Conservation (phyloP, 2,888 invertebrate genomes). For the Nomada ferruginata region DNA sequence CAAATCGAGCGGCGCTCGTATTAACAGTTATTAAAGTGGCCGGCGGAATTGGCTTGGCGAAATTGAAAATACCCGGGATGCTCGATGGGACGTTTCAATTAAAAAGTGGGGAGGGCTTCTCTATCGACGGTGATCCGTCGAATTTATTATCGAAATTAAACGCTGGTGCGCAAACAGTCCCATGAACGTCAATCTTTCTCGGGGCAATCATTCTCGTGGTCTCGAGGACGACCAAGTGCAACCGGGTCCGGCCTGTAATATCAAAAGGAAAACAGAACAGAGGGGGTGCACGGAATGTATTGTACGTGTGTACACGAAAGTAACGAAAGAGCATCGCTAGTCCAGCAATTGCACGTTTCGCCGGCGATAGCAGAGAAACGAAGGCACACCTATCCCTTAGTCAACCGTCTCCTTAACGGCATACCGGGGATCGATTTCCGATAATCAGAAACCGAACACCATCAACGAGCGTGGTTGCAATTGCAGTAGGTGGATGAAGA, state of each 20-base stretch:
- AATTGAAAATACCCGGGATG: slow-evolving; percentile 41
- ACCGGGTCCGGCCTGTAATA: neutral
- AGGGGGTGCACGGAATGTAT: neutral
- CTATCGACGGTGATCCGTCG: neutral
- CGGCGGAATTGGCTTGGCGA: neutral
- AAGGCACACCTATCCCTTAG: slow-evolving; percentile 65
- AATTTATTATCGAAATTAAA: slow-evolving; percentile 52
- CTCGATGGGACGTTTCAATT: slow-evolving; percentile 43
- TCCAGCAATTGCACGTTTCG: slow-evolving; percentile 57
- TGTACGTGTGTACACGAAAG: neutral
- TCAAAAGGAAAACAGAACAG: neutral
- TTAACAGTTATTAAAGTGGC: slow-evolving; percentile 51
- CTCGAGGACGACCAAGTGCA: no score
- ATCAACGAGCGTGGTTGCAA: slow-evolving; percentile 65
- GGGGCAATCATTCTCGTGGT: slow-evolving; percentile 32
- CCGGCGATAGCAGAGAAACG: slow-evolving; percentile 44
- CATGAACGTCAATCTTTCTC: slow-evolving; percentile 31
- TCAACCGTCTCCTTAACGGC: slow-evolving; percentile 70
- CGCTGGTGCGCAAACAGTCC: neutral
- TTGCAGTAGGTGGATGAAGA: slow-evolving; percentile 65
- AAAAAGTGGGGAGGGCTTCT: neutral
- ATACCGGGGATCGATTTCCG: slow-evolving; percentile 74
- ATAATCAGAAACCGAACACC: slow-evolving; percentile 77
- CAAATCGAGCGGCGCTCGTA: slow-evolving; percentile 50
- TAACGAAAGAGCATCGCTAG: slow-evolving; percentile 29